Evolutionary conservation across 2,888 invertebrate genomes (phyloP).

Genomic region (Cyclophora punctaria): DNA sequence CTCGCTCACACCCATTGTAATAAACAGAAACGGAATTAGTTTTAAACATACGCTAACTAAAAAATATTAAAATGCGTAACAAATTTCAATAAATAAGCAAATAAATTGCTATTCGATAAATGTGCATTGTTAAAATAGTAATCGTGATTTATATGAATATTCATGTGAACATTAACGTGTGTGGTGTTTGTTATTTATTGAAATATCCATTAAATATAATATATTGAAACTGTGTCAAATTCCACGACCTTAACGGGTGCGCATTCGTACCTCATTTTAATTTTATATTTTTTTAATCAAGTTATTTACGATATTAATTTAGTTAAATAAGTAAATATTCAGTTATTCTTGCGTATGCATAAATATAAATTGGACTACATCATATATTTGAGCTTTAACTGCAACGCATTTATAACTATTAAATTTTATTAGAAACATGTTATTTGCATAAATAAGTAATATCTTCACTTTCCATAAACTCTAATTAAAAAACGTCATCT

Average conservation of each 20-base stretch:
- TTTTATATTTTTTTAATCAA: conserved; percentile 21
- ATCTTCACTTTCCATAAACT: no score
- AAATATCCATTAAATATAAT: conserved; percentile 36
- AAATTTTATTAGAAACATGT: no score
- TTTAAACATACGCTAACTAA: conserved; percentile 37
- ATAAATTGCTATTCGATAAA: conserved; percentile 70
- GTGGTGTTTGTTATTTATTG: conserved; percentile 39
- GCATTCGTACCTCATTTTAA: conserved; percentile 24
- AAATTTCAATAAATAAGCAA: conserved; percentile 73
- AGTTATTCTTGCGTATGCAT: no score
- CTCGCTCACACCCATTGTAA: conserved; percentile 40
- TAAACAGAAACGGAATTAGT: conserved; percentile 41
- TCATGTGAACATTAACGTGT: conserved; percentile 55
- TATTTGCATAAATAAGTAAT: no score
- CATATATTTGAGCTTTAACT: no score
- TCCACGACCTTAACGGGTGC: conserved; percentile 29
- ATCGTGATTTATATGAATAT: conserved; percentile 75
- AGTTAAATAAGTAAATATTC: no score
- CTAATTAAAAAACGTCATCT: no score
- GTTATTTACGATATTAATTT: neutral
- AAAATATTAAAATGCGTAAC: conserved; percentile 59
- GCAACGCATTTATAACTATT: no score
- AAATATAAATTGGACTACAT: no score
- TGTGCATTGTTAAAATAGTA: conserved; percentile 56
- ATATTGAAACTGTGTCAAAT: conserved; percentile 39